Evolutionary conservation across 2,797 vertebrate genomes (phyloP).

Genomic region (Dryobates pubescens): DNA sequence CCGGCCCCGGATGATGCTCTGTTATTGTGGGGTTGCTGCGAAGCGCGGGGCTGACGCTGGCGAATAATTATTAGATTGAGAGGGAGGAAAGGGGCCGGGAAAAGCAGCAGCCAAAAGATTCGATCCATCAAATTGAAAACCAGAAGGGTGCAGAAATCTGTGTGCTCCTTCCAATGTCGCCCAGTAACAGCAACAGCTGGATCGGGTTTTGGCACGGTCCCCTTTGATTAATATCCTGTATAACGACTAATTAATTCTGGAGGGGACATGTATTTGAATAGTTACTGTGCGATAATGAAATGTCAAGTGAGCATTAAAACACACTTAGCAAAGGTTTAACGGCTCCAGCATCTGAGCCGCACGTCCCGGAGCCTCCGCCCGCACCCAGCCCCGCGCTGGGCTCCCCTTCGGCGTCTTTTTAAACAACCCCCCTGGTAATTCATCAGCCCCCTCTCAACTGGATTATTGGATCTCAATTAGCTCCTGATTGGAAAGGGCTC

Average conservation of each 20-base stretch:
- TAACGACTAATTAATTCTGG: constrained; percentile 58
- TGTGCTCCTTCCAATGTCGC: background rate
- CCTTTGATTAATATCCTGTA: constrained; percentile 50
- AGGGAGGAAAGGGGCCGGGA: constrained; percentile 50
- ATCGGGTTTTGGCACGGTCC: background rate
- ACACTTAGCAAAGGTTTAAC: constrained; percentile 49
- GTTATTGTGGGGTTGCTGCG: background rate
- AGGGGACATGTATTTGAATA: constrained; percentile 1
- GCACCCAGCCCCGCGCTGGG: background rate
- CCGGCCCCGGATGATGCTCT: background rate
- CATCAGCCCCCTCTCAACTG: constrained; percentile 1
- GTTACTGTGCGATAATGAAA: constrained; percentile 39
- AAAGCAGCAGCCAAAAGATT: constrained; percentile 41
- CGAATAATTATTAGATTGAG: constrained; percentile 59
- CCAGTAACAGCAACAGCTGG: constrained; percentile 39
- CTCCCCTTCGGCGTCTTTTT: background rate
- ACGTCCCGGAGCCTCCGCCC: background rate
- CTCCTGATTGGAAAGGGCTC: background rate
- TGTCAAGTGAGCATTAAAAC: constrained; percentile 66
- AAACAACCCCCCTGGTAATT: background rate
- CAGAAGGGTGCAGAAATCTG: background rate
- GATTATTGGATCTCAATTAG: constrained; percentile 42
- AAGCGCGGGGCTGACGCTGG: constrained; percentile 34
- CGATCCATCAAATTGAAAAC: constrained; percentile 30
- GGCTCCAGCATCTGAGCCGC: constrained; percentile 7